These are phyloP conservation scores for Aphis craccivora DNA, from an alignment of 1,140 invertebrate species.

Conservation along the genomic window DNA sequence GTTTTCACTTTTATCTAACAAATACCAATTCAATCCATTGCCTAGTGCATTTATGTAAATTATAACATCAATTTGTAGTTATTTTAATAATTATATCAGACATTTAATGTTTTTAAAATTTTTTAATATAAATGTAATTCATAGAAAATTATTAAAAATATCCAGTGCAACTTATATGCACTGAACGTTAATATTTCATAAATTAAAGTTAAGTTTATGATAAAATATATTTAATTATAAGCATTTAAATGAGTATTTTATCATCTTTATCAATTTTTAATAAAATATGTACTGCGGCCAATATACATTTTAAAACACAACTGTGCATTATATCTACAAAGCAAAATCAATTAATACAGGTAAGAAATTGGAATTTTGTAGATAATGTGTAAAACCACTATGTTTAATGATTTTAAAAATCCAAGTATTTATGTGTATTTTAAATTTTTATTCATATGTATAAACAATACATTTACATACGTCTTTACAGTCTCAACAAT, in stretches of 20 bases:
- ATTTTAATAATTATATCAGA: background rate
- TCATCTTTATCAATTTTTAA: background rate
- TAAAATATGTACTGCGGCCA: background rate
- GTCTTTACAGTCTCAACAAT: constrained; percentile 57
- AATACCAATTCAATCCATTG: background rate
- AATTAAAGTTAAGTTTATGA: background rate
- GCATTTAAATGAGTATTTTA: background rate
- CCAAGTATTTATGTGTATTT: constrained; percentile 44
- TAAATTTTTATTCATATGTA: constrained; percentile 51
- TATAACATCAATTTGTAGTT: background rate
- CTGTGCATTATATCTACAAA: background rate
- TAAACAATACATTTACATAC: constrained; percentile 56
- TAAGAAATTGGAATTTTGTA: background rate
- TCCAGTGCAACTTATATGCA: background rate
- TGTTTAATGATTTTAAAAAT: constrained; percentile 27
- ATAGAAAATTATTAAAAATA: background rate
- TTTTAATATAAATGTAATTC: background rate
- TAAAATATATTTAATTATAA: background rate
- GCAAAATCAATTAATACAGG: background rate
- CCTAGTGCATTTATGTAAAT: background rate
- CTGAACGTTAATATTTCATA: background rate
- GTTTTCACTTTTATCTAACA: background rate
- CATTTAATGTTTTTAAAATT: background rate
- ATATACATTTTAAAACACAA: background rate
- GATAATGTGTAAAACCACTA: constrained; percentile 48